Evolutionary conservation across 1,140 invertebrate genomes (phyloP), one percentile per base, ranked within the genome.

Genomic region (Drosophila virilis): DNA sequence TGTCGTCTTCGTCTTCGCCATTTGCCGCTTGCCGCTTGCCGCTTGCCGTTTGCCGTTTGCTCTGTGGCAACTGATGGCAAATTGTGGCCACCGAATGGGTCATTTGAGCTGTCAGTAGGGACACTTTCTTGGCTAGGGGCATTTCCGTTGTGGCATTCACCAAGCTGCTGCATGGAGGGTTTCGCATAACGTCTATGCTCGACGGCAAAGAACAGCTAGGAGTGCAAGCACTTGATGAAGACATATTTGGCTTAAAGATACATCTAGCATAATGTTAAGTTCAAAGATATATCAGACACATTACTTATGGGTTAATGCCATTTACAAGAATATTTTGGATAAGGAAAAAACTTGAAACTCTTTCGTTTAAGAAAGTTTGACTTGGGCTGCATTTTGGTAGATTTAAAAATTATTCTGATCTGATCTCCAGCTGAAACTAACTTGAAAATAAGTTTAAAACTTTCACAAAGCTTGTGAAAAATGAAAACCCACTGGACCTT

Each of bases 41-140:
- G 17, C 8, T 48, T 67, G 42, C 12, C 45, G 10, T 7, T 48
- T 48, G 45, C 45, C 15, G 17, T 9, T 48, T 67, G 42, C 32
- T 57, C 22, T 42, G 32, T 45, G 59, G 58, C 65, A 68, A 68
- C 57, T 51, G 48, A 17, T 70, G 67, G 67, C 67, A 70, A 62
- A 62, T 62, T 70, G 67, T 62, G 67, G 59, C 67, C 67, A 62
- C 48, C 67, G 59, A 52, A 70, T 70, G 67, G 67, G 67, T 69
- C 66, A 69, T 69, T 69, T 69, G 57, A 69, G 66, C 48, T 69
- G 66, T 69, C 66, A 70, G 67, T 62, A 62, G 59, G 59, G 67
- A 70, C 57, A 69, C 66, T 60, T 60, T 59, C 65, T 51, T 35
- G 32, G 66, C 59, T 60, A 38, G 50, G 58, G 58, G 48, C 67